phyloP scores from a whole-genome alignment of 1,140 invertebrate genomes.

The Globodera rostochiensis region DNA sequence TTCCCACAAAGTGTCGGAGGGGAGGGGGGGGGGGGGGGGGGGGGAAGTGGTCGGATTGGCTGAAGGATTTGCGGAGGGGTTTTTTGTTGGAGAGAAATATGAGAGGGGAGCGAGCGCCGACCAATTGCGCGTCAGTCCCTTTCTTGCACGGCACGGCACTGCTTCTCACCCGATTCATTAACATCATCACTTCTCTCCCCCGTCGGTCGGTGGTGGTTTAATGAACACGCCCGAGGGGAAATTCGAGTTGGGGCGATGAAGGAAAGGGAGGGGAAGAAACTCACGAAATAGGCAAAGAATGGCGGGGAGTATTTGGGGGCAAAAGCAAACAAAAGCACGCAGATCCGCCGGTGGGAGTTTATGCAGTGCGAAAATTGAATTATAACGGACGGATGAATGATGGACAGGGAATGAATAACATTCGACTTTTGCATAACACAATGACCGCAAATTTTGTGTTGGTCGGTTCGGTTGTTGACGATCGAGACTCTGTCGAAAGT shows the following conservation, averaged over 20 bases:
- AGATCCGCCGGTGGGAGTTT: slow-evolving; percentile 2
- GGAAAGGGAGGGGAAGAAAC: not conserved
- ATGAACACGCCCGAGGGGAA: slow-evolving; percentile 18
- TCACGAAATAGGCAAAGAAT: not conserved
- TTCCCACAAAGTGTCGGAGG: not conserved
- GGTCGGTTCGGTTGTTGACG: too few relatives aligned
- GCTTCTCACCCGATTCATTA: not conserved
- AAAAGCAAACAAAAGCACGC: slow-evolving; percentile 3
- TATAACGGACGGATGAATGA: not conserved
- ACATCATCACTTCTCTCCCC: not conserved
- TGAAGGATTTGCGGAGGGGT: not conserved
- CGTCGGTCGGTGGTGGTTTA: slow-evolving; percentile 5
- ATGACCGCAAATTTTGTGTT: not conserved
- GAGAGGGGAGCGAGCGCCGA: not conserved
- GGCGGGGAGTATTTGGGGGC: not conserved
- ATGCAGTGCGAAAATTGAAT: slow-evolving; percentile 6
- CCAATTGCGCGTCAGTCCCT: not conserved
- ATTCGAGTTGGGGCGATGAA: not conserved
- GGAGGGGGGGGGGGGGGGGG: too few relatives aligned
- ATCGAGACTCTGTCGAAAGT: too few relatives aligned
- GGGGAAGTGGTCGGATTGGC: too few relatives aligned
- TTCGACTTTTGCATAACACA: not conserved
- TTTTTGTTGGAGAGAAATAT: not conserved
- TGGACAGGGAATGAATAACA: not conserved
- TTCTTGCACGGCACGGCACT: not conserved